Evolutionary conservation across 2,888 invertebrate genomes (phyloP).

Genomic region (Dyspetes luteomarginatus): DNA sequence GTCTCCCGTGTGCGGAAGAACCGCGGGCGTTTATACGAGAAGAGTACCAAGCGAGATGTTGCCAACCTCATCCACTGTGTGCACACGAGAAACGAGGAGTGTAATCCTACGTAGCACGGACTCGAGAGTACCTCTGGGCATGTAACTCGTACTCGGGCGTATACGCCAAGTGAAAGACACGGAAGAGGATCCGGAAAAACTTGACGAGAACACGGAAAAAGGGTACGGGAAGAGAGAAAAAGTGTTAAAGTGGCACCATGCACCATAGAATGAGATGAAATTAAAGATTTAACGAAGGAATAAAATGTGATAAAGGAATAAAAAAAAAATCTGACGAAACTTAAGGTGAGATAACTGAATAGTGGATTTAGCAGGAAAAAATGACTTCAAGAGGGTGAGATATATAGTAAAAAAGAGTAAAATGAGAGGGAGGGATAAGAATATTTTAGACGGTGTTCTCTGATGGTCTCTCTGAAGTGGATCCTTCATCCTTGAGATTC

Average conservation of each 20-base stretch:
- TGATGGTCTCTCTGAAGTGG: constrained; percentile 21
- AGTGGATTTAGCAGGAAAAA: constrained; percentile 13
- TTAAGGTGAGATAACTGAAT: background rate
- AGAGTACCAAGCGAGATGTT: background rate
- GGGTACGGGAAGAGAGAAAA: constrained; percentile 12
- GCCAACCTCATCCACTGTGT: background rate
- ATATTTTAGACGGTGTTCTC: constrained; percentile 18
- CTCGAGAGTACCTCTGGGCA: constrained; percentile 6
- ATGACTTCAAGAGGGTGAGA: background rate
- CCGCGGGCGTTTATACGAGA: constrained; percentile 19
- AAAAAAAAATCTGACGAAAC: background rate
- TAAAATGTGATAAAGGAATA: constrained; percentile 5
- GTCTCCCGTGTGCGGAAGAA: constrained; percentile 35
- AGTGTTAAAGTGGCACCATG: constrained; percentile 16
- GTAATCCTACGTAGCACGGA: constrained; percentile 11
- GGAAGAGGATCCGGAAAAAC: background rate
- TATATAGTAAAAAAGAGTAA: background rate
- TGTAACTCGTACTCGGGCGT: background rate
- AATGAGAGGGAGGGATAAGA: background rate
- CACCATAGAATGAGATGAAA: constrained; percentile 13
- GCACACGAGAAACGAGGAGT: constrained; percentile 21
- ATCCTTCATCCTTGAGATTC: constrained; percentile 37
- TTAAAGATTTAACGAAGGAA: constrained; percentile 40
- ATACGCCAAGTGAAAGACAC: background rate
- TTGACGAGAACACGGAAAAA: background rate